Evolutionary conservation across 2,113 vertebrate species (phyloP).

Genomic region (Heptranchias perlo): DNA sequence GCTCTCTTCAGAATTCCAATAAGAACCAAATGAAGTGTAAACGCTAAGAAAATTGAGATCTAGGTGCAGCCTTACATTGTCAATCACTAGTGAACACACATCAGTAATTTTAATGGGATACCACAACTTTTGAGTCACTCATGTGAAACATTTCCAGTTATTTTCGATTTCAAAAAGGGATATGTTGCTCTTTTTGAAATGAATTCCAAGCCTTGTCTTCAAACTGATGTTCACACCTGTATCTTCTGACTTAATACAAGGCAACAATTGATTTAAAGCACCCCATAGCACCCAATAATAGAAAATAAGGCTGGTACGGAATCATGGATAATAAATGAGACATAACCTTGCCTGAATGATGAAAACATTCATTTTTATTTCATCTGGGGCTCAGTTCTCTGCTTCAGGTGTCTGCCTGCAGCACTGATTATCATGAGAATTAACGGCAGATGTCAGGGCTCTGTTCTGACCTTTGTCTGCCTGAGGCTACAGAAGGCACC

Average conservation of each 20-base stretch:
- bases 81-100: neutral
- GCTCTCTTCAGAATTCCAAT: neutral
- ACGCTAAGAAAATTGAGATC: neutral
- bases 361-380: conserved; percentile 9
- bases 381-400: neutral
- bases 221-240: neutral
- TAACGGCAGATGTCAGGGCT: neutral
- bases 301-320: neutral
- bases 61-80: neutral
- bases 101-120: conserved; percentile 25
- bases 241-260: neutral
- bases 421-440: neutral
- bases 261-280: neutral
- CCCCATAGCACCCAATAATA: neutral
- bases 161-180: neutral
- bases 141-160: neutral
- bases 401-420: neutral
- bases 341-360: neutral
- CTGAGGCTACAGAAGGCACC: neutral
- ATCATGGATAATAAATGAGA: neutral
- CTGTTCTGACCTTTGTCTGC: neutral
- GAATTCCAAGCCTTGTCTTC: conserved; percentile 1
- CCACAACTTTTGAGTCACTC: neutral
- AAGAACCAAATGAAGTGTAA: neutral
- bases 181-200: neutral